These are phyloP conservation scores for Podabrus alpinus DNA, from an alignment of 2,888 invertebrate genomes.

Conservation along the genomic window DNA sequence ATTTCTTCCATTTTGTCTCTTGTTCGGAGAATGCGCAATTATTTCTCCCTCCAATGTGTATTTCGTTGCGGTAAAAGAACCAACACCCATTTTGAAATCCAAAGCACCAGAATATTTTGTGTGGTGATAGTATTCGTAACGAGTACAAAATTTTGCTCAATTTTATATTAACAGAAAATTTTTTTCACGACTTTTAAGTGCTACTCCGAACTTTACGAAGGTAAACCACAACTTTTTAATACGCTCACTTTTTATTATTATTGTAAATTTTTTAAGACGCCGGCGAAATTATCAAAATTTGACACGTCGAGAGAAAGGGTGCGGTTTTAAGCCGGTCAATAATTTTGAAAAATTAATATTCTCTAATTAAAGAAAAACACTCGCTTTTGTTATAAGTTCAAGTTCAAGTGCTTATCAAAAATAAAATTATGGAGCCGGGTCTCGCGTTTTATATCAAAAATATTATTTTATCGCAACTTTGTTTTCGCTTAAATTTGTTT, in stretches of 20 bases:
- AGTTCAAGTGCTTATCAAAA: not conserved
- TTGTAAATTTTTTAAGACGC: not conserved
- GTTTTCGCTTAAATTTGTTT: not conserved
- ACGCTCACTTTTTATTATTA: not conserved
- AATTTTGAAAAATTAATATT: not conserved
- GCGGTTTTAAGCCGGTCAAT: slow-evolving; percentile 13
- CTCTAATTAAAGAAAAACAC: not conserved
- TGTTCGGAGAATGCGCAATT: slow-evolving; percentile 15
- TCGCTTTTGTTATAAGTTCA: not conserved
- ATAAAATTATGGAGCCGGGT: not conserved
- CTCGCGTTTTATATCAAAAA: not conserved
- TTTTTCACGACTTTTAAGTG: slow-evolving; percentile 9
- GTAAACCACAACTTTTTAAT: slow-evolving; percentile 3
- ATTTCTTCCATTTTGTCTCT: not conserved
- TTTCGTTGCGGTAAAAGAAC: slow-evolving; percentile 8
- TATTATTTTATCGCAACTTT: not conserved
- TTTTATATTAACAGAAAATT: not conserved
- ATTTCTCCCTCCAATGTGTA: slow-evolving; percentile 13
- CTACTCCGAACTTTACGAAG: slow-evolving; percentile 3
- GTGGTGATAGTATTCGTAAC: slow-evolving; percentile 6
- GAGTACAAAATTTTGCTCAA: not conserved
- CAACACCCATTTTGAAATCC: slow-evolving; percentile 28
- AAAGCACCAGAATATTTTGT: slow-evolving; percentile 7
- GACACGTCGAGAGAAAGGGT: slow-evolving; percentile 22
- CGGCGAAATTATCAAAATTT: slow-evolving; percentile 4